Evolutionary conservation across 1,140 invertebrate genomes (phyloP), one percentile per base, ranked within the genome.

Genomic region (Eubasilissa regina): DNA sequence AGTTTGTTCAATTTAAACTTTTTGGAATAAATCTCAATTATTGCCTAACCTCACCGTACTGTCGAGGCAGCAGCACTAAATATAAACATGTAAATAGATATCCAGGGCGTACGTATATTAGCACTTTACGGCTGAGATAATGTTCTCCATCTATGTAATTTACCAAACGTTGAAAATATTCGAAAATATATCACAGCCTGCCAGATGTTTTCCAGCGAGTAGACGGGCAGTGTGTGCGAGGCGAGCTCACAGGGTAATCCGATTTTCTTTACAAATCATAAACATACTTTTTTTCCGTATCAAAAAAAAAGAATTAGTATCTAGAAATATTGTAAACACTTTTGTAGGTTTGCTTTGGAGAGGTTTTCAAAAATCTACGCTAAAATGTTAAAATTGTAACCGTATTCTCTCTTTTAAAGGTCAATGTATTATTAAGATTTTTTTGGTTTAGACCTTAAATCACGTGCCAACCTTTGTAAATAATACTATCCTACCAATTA

Each of bases 81-180:
- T 56, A 56, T 56, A 56, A 62, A 62, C 58, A 10, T 35, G 17
- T 13, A 62, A 21, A 21, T 15, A 19, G 25, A 35, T 62, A 62
- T 62, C 58, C 58, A 8, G 19, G 56, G 56, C 56, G 19, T 21
- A 11, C 19, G 21, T 13, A 21, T 62, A 35, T 62, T 62, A 62
- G 58, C 25, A 4, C 58, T 62, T 62, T 62, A 8, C 58, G 58
- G 25, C 17, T 62, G 13, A 35, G 58, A 62, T 62, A 62, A 62
- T 62, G 58, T 11, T 62, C 58, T 62, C 58, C 58, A 25, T 62
- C 58, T 35, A 35, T 12, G 58, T 35, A 62, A 62, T 62, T 62
- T 62, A 62, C 58, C 58, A 62, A 62, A 62, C 21, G 21, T 4
- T 62, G 58, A 13, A 62, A 62, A 43, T 35, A 12, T 35, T 35